Conservation (phyloP, 2,797 vertebrate species). For the Micromesistius poutassou region DNA sequence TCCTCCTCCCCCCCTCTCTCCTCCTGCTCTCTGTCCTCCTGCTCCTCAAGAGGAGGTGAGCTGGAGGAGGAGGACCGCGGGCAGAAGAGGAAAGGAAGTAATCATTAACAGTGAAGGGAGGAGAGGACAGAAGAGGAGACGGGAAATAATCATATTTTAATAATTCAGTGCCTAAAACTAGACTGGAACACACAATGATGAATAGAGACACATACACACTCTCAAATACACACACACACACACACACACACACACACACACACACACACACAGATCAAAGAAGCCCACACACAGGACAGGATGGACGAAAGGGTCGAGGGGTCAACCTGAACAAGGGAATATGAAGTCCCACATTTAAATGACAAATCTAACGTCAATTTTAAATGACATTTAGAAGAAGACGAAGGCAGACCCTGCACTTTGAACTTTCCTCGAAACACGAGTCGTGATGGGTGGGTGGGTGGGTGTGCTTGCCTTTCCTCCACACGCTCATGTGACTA, state of each 20-base stretch:
- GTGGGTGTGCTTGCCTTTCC: background rate
- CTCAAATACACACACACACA: too few species aligned
- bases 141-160: too few species aligned
- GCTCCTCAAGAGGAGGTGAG: background rate
- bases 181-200: too few species aligned
- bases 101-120: background rate
- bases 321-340: background rate
- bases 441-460: background rate
- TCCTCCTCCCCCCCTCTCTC: too few species aligned
- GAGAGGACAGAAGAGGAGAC: background rate
- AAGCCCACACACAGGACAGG: too few species aligned
- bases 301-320: background rate
- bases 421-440: background rate
- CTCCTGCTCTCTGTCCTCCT: too few species aligned
- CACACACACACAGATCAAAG: too few species aligned
- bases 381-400: background rate
- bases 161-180: too few species aligned
- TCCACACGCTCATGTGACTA: too few species aligned
- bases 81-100: background rate
- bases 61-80: background rate
- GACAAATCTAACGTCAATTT: background rate
- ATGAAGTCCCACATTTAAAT: background rate
- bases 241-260: too few species aligned
- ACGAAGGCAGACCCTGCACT: background rate
- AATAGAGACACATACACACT: too few species aligned